Evolutionary conservation across 2,113 vertebrate genomes (phyloP).

Genomic region (Eclectus roratus): DNA sequence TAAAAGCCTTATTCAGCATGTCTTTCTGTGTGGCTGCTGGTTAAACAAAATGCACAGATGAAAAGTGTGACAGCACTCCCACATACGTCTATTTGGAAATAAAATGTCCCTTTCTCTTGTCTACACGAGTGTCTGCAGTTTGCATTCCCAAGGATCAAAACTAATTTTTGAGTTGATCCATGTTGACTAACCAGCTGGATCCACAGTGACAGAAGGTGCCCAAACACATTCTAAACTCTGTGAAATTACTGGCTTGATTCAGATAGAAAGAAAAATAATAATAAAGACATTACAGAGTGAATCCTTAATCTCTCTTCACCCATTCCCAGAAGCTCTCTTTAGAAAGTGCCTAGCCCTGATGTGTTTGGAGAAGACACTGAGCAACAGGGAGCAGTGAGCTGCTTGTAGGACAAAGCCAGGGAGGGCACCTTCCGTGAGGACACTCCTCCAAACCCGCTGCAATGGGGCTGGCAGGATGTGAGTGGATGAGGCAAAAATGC

Average conservation of each 20-base stretch:
- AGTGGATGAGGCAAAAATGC: not conserved
- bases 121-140: not conserved
- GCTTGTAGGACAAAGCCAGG: not conserved
- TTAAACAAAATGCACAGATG: not conserved
- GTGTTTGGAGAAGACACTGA: not conserved
- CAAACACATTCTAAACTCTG: not conserved
- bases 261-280: not conserved
- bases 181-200: not conserved
- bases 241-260: not conserved
- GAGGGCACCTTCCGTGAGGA: not conserved
- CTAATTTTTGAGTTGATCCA: not conserved
- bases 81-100: not conserved
- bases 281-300: not conserved
- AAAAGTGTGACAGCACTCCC: not conserved
- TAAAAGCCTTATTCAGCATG: not conserved
- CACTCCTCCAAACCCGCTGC: not conserved
- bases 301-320: not conserved
- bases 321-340: not conserved
- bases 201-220: not conserved
- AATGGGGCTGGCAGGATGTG: not conserved
- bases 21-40: not conserved
- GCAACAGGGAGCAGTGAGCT: not conserved
- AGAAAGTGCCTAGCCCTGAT: not conserved
- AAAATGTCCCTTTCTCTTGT: not conserved
- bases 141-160: not conserved